Conservation (phyloP, 2,113 vertebrate species). For the Coregonus clupeaformis region DNA sequence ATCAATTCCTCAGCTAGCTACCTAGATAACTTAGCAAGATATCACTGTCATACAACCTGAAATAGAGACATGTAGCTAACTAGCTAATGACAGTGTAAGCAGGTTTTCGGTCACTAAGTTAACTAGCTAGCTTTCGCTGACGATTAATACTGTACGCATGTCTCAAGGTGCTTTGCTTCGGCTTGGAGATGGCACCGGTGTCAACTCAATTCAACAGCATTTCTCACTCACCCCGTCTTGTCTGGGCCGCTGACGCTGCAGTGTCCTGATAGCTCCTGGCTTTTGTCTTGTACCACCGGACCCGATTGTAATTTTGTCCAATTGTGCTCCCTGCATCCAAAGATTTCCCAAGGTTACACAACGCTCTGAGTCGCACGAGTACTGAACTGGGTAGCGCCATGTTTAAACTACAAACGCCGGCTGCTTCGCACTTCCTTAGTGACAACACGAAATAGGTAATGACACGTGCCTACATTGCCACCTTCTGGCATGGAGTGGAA, state of each 20-base stretch:
- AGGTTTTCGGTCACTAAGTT: no score
- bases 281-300: constrained; percentile 55
- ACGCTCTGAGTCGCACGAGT: constrained; percentile 60
- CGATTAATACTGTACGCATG: background rate
- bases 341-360: constrained; percentile 52
- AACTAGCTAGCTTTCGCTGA: no score
- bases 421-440: no score
- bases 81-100: no score
- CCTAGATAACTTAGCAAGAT: background rate
- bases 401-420: constrained; percentile 43
- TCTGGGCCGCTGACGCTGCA: background rate
- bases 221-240: constrained; percentile 52
- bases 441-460: background rate
- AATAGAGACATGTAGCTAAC: no score
- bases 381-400: constrained; percentile 68
- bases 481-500: background rate
- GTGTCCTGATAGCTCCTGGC: background rate
- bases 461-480: background rate
- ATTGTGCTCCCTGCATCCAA: constrained; percentile 3
- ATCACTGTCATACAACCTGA: no score
- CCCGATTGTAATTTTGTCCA: constrained; percentile 7
- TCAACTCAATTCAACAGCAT: background rate
- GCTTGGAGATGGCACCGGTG: no score
- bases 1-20: background rate
- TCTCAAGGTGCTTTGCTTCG: no score